Evolutionary conservation across 2,888 invertebrate species (phyloP).

Genomic region (Priocnemis perturbator): DNA sequence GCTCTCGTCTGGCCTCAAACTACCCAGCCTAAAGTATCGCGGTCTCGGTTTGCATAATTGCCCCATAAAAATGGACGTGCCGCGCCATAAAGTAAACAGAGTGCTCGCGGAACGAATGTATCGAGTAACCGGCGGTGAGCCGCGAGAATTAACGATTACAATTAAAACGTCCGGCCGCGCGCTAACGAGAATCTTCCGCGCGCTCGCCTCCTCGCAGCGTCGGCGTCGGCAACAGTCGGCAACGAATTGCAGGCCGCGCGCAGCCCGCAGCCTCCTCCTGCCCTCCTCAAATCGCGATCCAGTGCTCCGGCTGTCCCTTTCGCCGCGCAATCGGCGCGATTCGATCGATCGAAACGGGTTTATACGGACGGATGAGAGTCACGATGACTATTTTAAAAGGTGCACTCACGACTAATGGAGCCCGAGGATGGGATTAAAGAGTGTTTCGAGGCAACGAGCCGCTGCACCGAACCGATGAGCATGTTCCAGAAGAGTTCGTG

Average conservation of each 20-base stretch:
- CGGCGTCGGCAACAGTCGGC: too few relatives aligned
- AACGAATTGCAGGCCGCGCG: not conserved
- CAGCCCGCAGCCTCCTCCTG: not conserved
- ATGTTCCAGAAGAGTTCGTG: not conserved
- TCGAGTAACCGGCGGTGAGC: conserved; percentile 32
- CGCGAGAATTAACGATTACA: not conserved
- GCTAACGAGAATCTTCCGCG: conserved; percentile 4
- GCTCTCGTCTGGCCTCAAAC: too few relatives aligned
- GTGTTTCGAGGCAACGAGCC: conserved; percentile 19
- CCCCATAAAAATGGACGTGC: conserved; percentile 56
- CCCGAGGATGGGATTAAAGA: conserved; percentile 11
- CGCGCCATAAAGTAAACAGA: conserved; percentile 61
- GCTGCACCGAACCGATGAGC: not conserved
- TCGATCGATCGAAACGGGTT: conserved; percentile 2
- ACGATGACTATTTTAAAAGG: conserved; percentile 22
- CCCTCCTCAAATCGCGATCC: not conserved
- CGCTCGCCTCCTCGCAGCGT: not conserved
- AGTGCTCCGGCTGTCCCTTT: not conserved
- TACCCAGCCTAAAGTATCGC: conserved; percentile 9
- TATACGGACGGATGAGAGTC: conserved; percentile 7
- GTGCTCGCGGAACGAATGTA: conserved; percentile 40
- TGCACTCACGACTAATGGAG: conserved; percentile 23
- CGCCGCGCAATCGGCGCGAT: too few relatives aligned
- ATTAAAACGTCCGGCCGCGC: not conserved
- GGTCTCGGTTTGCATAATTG: conserved; percentile 59